These are phyloP conservation scores for Perithous albicinctus DNA, from an alignment of 2,888 invertebrate genomes.

Conservation along the genomic window DNA sequence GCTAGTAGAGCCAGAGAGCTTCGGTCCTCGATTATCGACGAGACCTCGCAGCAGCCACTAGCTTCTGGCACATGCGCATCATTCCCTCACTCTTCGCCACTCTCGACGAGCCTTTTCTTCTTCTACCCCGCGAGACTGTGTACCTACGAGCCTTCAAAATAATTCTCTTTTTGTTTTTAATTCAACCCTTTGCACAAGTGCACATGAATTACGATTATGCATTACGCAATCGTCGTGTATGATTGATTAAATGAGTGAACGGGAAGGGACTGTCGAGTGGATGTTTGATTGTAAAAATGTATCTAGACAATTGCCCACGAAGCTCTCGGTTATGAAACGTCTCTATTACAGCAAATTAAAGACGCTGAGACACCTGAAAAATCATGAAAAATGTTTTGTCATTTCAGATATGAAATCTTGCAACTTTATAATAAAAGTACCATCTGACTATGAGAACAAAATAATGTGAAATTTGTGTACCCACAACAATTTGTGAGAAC, in stretches of 20 bases:
- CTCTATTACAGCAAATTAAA: not conserved
- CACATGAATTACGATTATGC: not conserved
- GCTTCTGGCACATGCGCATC: constrained; percentile 44
- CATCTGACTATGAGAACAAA: too few relatives aligned
- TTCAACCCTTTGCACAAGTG: not conserved
- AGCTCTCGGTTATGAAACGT: constrained; percentile 15
- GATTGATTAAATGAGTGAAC: not conserved
- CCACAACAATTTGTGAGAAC: too few relatives aligned
- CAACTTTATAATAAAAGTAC: too few relatives aligned
- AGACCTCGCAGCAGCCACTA: constrained; percentile 37
- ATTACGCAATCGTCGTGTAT: not conserved
- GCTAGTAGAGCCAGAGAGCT: constrained; percentile 25
- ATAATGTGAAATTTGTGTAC: too few relatives aligned
- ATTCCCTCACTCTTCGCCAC: constrained; percentile 28
- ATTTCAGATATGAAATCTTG: too few relatives aligned
- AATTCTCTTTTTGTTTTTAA: not conserved
- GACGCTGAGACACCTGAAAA: too few relatives aligned
- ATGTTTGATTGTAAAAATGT: not conserved
- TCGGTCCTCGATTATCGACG: constrained; percentile 61
- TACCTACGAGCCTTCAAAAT: not conserved
- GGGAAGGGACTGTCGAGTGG: not conserved
- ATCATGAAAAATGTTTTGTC: too few relatives aligned
- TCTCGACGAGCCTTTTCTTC: constrained; percentile 28
- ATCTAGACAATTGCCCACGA: not conserved
- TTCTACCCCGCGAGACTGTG: constrained; percentile 7